These are phyloP conservation scores for Ypsolopha sequella DNA, from an alignment of 2,888 invertebrate species.

Conservation along the genomic window DNA sequence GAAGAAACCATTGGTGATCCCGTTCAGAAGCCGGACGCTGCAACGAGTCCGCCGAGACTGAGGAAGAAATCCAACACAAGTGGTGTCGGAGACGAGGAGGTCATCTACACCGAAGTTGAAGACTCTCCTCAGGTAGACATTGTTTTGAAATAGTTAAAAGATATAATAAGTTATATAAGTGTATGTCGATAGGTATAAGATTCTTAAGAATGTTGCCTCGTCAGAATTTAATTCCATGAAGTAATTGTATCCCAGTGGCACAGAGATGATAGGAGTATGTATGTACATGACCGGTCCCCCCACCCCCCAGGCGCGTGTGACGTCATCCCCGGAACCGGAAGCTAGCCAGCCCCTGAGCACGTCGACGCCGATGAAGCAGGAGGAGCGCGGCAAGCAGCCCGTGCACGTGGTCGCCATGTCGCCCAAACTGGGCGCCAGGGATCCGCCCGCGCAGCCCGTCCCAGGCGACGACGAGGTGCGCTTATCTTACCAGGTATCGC, in stretches of 20 bases:
- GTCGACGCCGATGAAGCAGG: conserved; percentile 48
- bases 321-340: conserved; percentile 11
- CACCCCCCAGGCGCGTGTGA: conserved; percentile 20
- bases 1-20: not conserved
- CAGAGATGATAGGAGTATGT: too few species aligned
- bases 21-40: not conserved
- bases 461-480: not conserved
- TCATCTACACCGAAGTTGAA: conserved; percentile 52
- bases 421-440: conserved; percentile 29
- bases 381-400: conserved; percentile 14
- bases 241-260: too few species aligned
- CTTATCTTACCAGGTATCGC: too few species aligned
- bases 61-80: conserved; percentile 2
- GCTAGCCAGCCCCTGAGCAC: conserved; percentile 37
- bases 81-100: conserved; percentile 28
- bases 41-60: not conserved
- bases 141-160: not conserved
- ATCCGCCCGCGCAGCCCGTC: conserved; percentile 3
- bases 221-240: too few species aligned
- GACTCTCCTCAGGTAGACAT: conserved; percentile 45
- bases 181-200: too few species aligned
- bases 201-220: too few species aligned
- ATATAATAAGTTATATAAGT: not conserved
- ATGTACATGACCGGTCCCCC: too few species aligned
- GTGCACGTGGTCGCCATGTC: conserved; percentile 51